Conservation (phyloP, 2,113 vertebrate species). For the Laticauda laticaudata region DNA sequence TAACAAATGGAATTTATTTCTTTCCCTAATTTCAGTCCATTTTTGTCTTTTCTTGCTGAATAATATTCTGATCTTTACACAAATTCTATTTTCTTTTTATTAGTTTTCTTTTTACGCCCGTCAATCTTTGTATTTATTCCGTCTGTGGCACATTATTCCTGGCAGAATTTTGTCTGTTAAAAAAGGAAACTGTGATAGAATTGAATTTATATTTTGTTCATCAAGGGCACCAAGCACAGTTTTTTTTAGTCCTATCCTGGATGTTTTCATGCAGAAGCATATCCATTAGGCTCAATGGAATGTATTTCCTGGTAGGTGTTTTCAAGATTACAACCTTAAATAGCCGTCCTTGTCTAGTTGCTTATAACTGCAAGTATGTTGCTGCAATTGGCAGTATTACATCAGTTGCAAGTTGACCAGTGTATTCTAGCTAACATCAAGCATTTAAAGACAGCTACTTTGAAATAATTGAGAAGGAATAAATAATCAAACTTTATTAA, state of each 20-base stretch:
- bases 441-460: not conserved
- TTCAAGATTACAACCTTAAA: not conserved
- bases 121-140: not conserved
- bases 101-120: not conserved
- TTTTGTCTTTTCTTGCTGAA: not conserved
- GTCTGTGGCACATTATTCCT: not conserved
- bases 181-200: not conserved
- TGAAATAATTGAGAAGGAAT: not conserved
- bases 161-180: not conserved
- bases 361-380: not conserved
- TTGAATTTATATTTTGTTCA: not conserved
- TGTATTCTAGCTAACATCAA: not conserved
- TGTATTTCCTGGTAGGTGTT: not conserved
- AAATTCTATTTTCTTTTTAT: not conserved
- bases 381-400: not conserved
- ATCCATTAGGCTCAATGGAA: not conserved
- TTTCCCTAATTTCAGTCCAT: not conserved
- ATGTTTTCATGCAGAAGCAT: not conserved
- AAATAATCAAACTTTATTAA: not conserved
- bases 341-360: not conserved
- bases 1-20: not conserved
- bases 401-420: not conserved
- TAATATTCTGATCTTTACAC: not conserved
- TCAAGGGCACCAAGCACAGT: not conserved
- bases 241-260: not conserved